Evolutionary conservation across 2,888 invertebrate genomes (phyloP).

Genomic region (Listrodromus nycthemerus): DNA sequence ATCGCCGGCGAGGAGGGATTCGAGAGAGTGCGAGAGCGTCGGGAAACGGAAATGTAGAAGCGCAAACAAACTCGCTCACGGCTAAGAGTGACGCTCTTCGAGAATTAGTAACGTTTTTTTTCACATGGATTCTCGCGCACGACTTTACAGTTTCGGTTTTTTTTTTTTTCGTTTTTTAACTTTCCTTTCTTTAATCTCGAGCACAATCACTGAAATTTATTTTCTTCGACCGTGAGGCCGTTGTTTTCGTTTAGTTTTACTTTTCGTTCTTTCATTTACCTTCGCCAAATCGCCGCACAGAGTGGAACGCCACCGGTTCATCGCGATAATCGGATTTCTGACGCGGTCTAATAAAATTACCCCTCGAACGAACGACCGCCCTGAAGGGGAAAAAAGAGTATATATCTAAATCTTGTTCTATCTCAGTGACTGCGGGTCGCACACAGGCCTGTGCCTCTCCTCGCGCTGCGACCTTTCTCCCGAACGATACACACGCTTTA

Average conservation of each 20-base stretch:
- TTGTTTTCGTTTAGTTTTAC: neutral
- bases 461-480: slow-evolving; percentile 12
- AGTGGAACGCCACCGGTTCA: slow-evolving; percentile 66
- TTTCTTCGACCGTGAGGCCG: neutral
- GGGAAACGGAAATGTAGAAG: slow-evolving; percentile 58
- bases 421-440: neutral
- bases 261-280: neutral
- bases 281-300: slow-evolving; percentile 43
- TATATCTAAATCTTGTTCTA: neutral
- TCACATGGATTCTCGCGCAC: slow-evolving; percentile 20
- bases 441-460: neutral
- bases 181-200: neutral
- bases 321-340: slow-evolving; percentile 68
- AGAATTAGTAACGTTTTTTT: slow-evolving; percentile 17
- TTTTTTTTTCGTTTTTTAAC: neutral
- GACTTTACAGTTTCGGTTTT: neutral
- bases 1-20: slow-evolving; percentile 52
- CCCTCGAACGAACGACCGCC: slow-evolving; percentile 51
- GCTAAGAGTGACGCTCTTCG: neutral
- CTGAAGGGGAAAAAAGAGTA: slow-evolving; percentile 11
- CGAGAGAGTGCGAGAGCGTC: slow-evolving; percentile 27
- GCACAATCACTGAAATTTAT: neutral
- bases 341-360: slow-evolving; percentile 69
- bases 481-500: slow-evolving; percentile 9
- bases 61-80: slow-evolving; percentile 28